Percentiles rank a stretch among this genome's conserved stretches.
phyloP scores from a whole-genome alignment of 2,113 vertebrate species.

The Ahaetulla prasina region DNA sequence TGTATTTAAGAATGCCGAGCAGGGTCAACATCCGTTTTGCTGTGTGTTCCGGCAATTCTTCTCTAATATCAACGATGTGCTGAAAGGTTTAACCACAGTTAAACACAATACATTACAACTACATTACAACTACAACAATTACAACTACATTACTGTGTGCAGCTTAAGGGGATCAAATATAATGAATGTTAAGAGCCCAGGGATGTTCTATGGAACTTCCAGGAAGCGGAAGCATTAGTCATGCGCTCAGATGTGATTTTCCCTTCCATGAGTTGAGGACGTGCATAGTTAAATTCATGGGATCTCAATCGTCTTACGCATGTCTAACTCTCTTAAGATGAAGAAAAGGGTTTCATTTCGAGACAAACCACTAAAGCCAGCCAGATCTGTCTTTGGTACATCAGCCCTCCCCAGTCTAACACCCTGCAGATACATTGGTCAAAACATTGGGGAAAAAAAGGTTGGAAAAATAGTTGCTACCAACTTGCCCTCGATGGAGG shows the following conservation, averaged over 20 bases:
- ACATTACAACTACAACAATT: too few relatives aligned
- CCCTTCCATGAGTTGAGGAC: not conserved
- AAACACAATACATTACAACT: not conserved
- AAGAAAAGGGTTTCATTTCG: not conserved
- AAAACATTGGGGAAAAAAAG: too few relatives aligned
- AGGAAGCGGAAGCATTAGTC: not conserved
- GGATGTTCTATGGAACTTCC: not conserved
- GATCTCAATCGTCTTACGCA: not conserved
- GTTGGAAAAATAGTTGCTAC: too few relatives aligned
- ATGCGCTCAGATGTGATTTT: not conserved
- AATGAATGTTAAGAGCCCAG: not conserved
- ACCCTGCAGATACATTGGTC: not conserved
- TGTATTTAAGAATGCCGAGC: conserved; percentile 92
- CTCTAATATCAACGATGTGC: conserved; percentile 92
- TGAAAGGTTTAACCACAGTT: conserved; percentile 56
- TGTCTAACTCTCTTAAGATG: not conserved
- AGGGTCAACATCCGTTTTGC: conserved; percentile 87
- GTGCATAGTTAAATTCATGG: not conserved
- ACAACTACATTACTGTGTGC: not conserved
- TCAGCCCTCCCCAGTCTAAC: not conserved
- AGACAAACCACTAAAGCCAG: not conserved
- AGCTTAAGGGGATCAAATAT: not conserved
- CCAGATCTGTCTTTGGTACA: not conserved
- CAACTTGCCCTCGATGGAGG: too few relatives aligned
- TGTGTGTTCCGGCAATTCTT: conserved; percentile 93